phyloP scores from a whole-genome alignment of 2,888 invertebrate species.

The Drosophila flavopinicola region DNA sequence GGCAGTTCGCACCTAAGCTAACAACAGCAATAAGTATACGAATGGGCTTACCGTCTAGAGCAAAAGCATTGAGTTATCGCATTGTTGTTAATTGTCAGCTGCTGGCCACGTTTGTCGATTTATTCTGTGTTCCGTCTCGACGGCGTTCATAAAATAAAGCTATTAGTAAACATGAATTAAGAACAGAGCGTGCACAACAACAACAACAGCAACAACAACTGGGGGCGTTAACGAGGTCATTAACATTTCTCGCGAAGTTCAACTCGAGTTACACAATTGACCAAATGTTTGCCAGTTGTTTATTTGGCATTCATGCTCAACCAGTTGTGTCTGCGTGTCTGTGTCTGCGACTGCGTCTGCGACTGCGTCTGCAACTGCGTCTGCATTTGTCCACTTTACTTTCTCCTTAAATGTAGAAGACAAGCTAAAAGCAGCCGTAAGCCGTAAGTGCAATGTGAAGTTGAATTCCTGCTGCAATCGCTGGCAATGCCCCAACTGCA shows the following conservation, averaged over 20 bases:
- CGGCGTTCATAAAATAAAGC: constrained; percentile 40
- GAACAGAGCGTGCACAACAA: constrained; percentile 16
- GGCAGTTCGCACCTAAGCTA: constrained; percentile 59
- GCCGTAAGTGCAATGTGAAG: constrained; percentile 52
- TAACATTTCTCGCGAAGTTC: constrained; percentile 69
- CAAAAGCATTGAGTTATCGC: constrained; percentile 51
- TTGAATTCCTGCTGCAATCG: constrained; percentile 71
- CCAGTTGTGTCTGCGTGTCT: constrained; percentile 51
- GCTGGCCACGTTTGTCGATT: constrained; percentile 41
- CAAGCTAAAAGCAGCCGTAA: constrained; percentile 45
- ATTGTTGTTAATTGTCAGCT: constrained; percentile 60
- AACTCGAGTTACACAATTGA: constrained; percentile 63
- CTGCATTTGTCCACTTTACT: constrained; percentile 60
- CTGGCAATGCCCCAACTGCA: constrained; percentile 17
- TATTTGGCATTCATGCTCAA: constrained; percentile 64
- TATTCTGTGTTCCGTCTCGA: constrained; percentile 26
- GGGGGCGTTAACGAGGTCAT: constrained; percentile 62
- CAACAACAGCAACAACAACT: neutral
- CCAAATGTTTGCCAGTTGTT: constrained; percentile 37
- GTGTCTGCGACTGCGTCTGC: constrained; percentile 8
- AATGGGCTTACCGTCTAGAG: constrained; percentile 14
- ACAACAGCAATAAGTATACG: constrained; percentile 23
- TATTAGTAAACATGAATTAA: constrained; percentile 26
- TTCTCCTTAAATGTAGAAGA: constrained; percentile 77
- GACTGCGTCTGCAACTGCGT: constrained; percentile 23